phyloP scores from a whole-genome alignment of 2,888 invertebrate genomes.

The Selenia dentaria region DNA sequence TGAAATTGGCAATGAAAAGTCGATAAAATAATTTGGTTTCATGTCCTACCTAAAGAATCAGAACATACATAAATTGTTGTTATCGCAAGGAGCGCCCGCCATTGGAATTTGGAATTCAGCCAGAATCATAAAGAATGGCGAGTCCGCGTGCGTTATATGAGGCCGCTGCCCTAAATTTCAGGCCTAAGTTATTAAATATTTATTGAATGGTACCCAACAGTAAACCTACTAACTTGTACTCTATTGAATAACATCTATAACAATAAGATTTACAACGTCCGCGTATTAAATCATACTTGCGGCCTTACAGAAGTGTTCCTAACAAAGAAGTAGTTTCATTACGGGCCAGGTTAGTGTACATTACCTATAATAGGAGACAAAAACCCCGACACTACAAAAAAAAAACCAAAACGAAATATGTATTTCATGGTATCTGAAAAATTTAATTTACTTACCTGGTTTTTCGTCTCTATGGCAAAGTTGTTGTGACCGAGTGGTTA shows the following conservation, averaged over 20 bases:
- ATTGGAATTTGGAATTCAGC: conserved; percentile 67
- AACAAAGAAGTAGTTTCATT: no score
- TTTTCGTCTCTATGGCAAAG: no score
- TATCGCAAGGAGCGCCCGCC: conserved; percentile 51
- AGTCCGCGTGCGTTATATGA: conserved; percentile 60
- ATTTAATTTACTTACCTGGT: no score
- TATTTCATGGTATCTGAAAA: no score
- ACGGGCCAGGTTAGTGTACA: no score
- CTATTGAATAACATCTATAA: conserved; percentile 18
- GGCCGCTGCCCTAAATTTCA: conserved; percentile 67
- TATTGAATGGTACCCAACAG: conserved; percentile 52
- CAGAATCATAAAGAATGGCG: conserved; percentile 63
- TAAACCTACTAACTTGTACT: no score
- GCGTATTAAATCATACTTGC: no score
- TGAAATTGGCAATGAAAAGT: conserved; percentile 20
- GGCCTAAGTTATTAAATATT: conserved; percentile 59
- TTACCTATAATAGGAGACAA: no score
- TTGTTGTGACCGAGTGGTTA: no score
- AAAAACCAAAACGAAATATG: no score
- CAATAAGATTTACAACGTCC: conserved; percentile 9
- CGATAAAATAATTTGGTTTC: conserved; percentile 24
- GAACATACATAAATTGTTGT: conserved; percentile 55
- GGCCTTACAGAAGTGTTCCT: no score
- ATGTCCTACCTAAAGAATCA: conserved; percentile 48
- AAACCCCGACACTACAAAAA: no score